Conservation (phyloP, 1,140 invertebrate genomes). For the Lethocerus indicus region DNA sequence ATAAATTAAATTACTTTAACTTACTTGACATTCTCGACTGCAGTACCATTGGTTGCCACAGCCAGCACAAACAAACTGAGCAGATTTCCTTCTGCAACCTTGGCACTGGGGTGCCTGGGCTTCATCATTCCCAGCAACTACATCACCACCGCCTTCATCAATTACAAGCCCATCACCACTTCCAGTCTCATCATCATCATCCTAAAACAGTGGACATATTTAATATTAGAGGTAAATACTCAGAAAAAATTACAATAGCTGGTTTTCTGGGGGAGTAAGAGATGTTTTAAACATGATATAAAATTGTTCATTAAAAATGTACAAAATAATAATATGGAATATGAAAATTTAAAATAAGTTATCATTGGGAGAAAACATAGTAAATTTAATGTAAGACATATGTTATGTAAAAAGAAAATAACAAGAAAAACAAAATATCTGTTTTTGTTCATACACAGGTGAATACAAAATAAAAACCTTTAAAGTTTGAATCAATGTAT, state of each 20-base stretch:
- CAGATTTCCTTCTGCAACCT: conserved; percentile 55
- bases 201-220: conserved; percentile 22
- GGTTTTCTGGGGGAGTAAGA: too few species aligned
- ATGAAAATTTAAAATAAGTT: too few species aligned
- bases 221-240: conserved; percentile 22
- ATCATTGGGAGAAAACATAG: too few species aligned
- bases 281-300: too few species aligned
- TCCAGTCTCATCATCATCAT: conserved; percentile 35
- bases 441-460: background rate
- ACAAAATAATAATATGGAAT: too few species aligned
- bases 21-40: conserved; percentile 71
- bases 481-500: background rate
- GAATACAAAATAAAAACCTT: background rate
- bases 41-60: conserved; percentile 84
- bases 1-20: conserved; percentile 2
- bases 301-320: too few species aligned
- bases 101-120: conserved; percentile 47
- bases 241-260: conserved; percentile 16
- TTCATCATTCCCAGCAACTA: conserved; percentile 23
- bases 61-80: conserved; percentile 70
- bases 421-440: background rate
- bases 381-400: too few species aligned
- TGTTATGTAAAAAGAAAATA: too few species aligned
- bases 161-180: conserved; percentile 37
- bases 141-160: conserved; percentile 36